Conservation (phyloP, 2,797 vertebrate species). For the Sandelia bainsii region DNA sequence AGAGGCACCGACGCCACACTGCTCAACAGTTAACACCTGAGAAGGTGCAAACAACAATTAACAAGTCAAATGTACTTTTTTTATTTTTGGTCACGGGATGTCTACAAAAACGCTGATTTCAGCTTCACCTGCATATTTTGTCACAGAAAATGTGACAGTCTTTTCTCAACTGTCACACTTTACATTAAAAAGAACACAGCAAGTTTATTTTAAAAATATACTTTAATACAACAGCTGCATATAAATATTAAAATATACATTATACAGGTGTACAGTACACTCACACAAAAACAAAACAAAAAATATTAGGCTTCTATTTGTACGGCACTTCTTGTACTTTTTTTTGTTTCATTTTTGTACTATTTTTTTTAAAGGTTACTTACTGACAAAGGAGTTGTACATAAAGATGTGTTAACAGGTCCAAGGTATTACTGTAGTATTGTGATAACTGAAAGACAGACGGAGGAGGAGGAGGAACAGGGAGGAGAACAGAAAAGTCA, state of each 20-base stretch:
- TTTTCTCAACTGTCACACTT: background rate
- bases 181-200: background rate
- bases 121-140: background rate
- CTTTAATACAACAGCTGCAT: slow-evolving; percentile 87
- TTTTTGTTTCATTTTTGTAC: slow-evolving; percentile 42
- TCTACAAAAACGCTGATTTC: background rate
- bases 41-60: background rate
- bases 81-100: too few species aligned
- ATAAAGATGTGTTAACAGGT: slow-evolving; percentile 74
- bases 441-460: slow-evolving; percentile 60
- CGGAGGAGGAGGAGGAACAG: background rate
- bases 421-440: slow-evolving; percentile 65
- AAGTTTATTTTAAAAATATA: slow-evolving; percentile 84
- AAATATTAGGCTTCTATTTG: slow-evolving; percentile 85
- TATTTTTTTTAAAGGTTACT: slow-evolving; percentile 67
- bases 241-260: slow-evolving; percentile 89
- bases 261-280: slow-evolving; percentile 84
- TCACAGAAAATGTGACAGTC: background rate
- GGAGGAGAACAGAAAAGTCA: slow-evolving; percentile 1
- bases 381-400: slow-evolving; percentile 75
- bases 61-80: background rate
- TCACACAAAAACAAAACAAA: slow-evolving; percentile 79
- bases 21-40: background rate
- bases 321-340: slow-evolving; percentile 83
- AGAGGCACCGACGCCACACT: background rate